Base-by-base conservation (phyloP, 2,113 vertebrate species). In the Scatophagus argus region DNA sequence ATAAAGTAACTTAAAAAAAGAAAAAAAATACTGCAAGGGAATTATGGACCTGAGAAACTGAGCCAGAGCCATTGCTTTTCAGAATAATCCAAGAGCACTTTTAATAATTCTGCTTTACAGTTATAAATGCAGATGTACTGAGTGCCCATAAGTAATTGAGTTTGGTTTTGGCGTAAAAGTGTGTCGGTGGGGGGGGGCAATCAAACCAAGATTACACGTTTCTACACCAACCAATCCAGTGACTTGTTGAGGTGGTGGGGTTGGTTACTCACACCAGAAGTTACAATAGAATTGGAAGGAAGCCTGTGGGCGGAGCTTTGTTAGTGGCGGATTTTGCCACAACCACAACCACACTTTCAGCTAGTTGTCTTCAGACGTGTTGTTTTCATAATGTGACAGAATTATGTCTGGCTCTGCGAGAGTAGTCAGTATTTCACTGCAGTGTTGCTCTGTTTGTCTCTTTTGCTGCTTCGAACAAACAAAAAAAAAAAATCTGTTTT, bases 321-420 rank as follows among this genome's bases (percentile, higher is more conserved):
- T 61, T 34, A 62, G 54, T 5, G n/a, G 72, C 34, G 13, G 43
- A 49, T 44, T 69, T 38, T 31, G 54, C 76, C 79, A 56, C 64
- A 74, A 82, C 82, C 75, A 76, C 83, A 82, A 86, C 86, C 71
- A 77, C 74, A 87, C 23, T 67, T 65, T 66, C 21, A 65, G 23
- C 44, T 61, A 17, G 61, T 62, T 64, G 65, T 72, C 77, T 83
- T 31, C 74, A 60, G 52, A 76, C 62, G 12, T 38, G 78, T 56
- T 73, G 36, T 44, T 25, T 51, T 65, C 14, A 71, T 23, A 38
- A 43, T 49, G 62, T 55, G 67, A 56, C 31, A 70, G 71, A 77
- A 65, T 61, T 60, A 31, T 75, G 62, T 72, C 71, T 85, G 86
- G 11, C 49, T 39, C 14, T 8, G 29, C 0, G 13, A 63, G 34